phyloP scores from a whole-genome alignment of 35 echinoderm and acorn worm species.

The Apostichopus japonicus region DNA sequence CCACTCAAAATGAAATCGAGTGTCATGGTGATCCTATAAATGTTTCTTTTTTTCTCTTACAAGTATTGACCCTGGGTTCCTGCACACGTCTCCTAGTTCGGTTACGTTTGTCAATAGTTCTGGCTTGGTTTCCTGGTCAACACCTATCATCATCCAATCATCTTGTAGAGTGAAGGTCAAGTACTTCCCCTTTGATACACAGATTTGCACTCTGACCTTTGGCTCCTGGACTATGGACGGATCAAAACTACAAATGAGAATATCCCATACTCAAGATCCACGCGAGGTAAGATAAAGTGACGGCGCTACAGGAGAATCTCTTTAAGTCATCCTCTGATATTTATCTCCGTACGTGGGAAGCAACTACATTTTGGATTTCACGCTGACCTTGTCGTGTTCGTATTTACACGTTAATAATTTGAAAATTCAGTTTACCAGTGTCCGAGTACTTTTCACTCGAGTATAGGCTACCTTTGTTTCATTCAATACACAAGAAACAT shows the following conservation, averaged over 20 bases:
- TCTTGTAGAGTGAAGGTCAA: conserved; percentile 81
- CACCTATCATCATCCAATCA: conserved; percentile 78
- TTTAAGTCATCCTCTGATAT: background rate
- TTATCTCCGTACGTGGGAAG: too few species aligned
- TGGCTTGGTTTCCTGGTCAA: conserved; percentile 85
- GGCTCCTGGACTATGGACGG: conserved; percentile 95
- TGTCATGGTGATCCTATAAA: too few species aligned
- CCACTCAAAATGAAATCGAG: too few species aligned
- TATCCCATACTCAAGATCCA: background rate
- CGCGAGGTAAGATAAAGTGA: background rate
- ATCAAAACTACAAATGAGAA: conserved; percentile 5
- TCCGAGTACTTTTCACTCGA: too few species aligned
- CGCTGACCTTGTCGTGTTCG: background rate
- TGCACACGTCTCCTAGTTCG: background rate
- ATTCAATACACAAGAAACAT: too few species aligned
- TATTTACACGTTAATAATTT: background rate
- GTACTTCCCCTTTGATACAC: conserved; percentile 92
- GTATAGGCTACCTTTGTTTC: too few species aligned
- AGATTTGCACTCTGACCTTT: conserved; percentile 83
- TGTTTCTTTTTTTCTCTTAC: background rate
- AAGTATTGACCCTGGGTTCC: conserved; percentile 16
- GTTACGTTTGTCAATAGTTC: conserved; percentile 10
- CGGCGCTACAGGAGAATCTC: background rate
- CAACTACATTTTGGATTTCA: too few species aligned
- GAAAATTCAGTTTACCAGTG: too few species aligned